phyloP scores from a whole-genome alignment of 2,113 vertebrate genomes.

The Myiagra hebetior region DNA sequence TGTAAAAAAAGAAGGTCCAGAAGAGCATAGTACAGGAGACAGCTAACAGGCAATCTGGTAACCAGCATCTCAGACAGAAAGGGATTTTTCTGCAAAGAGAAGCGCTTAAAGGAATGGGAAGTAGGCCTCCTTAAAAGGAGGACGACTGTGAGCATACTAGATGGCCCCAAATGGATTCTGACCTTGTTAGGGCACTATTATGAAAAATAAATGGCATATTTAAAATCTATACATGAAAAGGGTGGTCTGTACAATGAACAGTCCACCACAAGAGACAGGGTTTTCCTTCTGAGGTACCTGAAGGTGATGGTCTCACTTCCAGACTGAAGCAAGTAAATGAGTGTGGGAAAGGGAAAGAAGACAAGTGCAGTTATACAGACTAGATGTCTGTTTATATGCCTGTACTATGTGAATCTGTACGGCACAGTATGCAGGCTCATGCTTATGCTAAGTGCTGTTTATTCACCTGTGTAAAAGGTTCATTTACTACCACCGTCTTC shows the following conservation, averaged over 20 bases:
- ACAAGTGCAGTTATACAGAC: not conserved
- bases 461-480: not conserved
- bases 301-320: not conserved
- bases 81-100: not conserved
- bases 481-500: not conserved
- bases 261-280: not conserved
- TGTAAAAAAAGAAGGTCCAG: not conserved
- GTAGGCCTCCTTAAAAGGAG: not conserved
- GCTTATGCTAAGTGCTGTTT: not conserved
- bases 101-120: not conserved
- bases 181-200: not conserved
- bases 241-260: not conserved
- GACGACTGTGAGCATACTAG: not conserved
- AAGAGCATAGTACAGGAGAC: not conserved
- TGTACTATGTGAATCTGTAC: not conserved
- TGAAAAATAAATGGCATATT: not conserved
- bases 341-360: not conserved
- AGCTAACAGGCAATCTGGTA: not conserved
- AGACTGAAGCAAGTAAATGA: not conserved
- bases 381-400: not conserved
- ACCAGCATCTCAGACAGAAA: not conserved
- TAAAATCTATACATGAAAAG: not conserved
- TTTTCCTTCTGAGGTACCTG: not conserved
- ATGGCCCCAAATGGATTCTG: not conserved
- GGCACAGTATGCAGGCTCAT: not conserved